A percentile compares a stretch with the other conserved stretches of the same genome.
Evolutionary conservation across 1,140 invertebrate genomes (phyloP).

Genomic region (Zaprionus davidi): DNA sequence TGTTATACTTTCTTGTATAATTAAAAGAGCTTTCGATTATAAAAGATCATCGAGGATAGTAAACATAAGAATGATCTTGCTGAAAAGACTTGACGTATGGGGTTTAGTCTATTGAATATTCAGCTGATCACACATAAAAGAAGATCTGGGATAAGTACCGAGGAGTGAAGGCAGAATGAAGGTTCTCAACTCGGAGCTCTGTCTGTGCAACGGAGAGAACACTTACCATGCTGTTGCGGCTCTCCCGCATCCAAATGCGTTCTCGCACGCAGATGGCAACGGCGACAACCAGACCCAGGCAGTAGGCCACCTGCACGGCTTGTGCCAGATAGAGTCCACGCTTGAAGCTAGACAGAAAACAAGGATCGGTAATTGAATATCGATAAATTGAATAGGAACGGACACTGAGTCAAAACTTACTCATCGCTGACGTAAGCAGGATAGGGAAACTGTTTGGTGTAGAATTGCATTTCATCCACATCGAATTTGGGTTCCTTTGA

Average conservation of each 20-base stretch:
- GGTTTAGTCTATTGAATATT: too few relatives aligned
- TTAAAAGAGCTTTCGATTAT: too few relatives aligned
- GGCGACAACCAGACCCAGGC: constrained; percentile 87
- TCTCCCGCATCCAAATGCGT: constrained; percentile 88
- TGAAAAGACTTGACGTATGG: too few relatives aligned
- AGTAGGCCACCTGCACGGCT: constrained; percentile 87
- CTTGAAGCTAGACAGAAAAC: constrained; percentile 85
- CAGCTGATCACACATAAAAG: too few relatives aligned
- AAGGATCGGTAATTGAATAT: not conserved
- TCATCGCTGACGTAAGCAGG: constrained; percentile 87
- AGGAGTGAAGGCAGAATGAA: too few relatives aligned
- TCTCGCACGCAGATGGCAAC: constrained; percentile 87
- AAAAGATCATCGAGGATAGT: too few relatives aligned
- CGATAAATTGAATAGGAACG: not conserved
- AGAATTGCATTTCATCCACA: constrained; percentile 85
- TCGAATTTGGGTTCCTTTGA: constrained; percentile 48
- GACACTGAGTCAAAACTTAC: constrained; percentile 80
- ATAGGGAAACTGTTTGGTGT: constrained; percentile 89
- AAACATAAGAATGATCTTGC: too few relatives aligned
- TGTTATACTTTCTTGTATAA: too few relatives aligned
- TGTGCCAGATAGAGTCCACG: constrained; percentile 88
- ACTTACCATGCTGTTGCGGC: constrained; percentile 87
- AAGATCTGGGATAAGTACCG: too few relatives aligned
- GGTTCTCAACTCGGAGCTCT: too few relatives aligned
- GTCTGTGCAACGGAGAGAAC: too few relatives aligned